A percentile compares a stretch with the other conserved stretches of the same genome.
Conservation (phyloP, 1,140 invertebrate species). For the Drosophila triauraria region DNA sequence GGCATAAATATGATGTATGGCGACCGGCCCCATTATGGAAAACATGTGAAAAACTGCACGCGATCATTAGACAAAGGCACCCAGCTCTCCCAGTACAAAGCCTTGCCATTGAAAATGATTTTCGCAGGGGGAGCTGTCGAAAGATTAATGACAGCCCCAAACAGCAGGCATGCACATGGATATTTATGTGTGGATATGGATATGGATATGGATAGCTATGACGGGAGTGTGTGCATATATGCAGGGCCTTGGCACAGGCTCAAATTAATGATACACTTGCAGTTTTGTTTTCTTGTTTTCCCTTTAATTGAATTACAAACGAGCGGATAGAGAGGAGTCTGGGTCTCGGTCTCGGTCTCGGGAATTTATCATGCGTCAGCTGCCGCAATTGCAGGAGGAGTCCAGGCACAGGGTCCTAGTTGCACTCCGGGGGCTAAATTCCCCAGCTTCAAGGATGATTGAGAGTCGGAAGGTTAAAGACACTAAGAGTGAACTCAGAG, state of each 20-base stretch:
- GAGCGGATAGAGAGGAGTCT: conserved; percentile 9
- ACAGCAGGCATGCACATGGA: conserved; percentile 72
- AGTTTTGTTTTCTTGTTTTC: conserved; percentile 60
- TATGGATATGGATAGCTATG: conserved; percentile 30
- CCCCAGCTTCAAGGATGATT: conserved; percentile 11
- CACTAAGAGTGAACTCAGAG: not conserved
- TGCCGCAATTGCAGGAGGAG: conserved; percentile 33
- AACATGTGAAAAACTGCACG: conserved; percentile 80
- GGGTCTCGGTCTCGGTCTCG: conserved; percentile 2
- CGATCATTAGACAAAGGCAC: conserved; percentile 76
- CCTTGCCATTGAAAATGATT: conserved; percentile 80
- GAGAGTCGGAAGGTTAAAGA: conserved; percentile 22
- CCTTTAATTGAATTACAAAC: conserved; percentile 75
- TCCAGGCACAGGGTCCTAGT: conserved; percentile 15
- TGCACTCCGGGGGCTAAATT: conserved; percentile 30
- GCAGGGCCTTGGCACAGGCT: conserved; percentile 51
- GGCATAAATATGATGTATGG: conserved; percentile 82
- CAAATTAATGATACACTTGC: conserved; percentile 80
- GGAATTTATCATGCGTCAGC: conserved; percentile 59
- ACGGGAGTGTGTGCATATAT: conserved; percentile 10
- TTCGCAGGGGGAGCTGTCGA: conserved; percentile 60
- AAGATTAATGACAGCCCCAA: conserved; percentile 79
- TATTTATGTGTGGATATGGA: conserved; percentile 24
- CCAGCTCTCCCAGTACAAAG: conserved; percentile 57
- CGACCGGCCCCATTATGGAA: conserved; percentile 58